Percentiles rank a stretch among this genome's conserved stretches.
phyloP scores from a whole-genome alignment of 2,113 vertebrate species.

The Pholis gunnellus region DNA sequence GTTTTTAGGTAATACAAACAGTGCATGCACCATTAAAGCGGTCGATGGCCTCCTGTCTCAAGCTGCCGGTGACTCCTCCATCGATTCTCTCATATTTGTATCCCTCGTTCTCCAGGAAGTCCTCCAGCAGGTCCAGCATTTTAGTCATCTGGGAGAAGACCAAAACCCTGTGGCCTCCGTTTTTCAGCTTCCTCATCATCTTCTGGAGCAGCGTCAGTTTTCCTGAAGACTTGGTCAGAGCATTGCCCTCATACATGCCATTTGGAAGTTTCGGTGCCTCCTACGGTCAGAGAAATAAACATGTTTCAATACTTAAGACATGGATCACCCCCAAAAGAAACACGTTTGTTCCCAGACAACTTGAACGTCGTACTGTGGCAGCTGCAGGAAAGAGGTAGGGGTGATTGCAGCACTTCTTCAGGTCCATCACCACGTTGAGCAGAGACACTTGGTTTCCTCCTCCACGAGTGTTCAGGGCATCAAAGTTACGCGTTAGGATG shows the following conservation, averaged over 20 bases:
- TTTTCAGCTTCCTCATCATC: slow-evolving; percentile 96
- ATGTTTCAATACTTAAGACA: neutral
- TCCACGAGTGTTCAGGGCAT: slow-evolving; percentile 95
- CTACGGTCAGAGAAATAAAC: slow-evolving; percentile 72
- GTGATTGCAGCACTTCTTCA: slow-evolving; percentile 99
- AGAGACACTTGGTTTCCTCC: slow-evolving; percentile 97
- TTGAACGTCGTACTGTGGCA: slow-evolving; percentile 86
- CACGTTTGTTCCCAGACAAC: neutral
- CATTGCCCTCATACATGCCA: slow-evolving; percentile 96
- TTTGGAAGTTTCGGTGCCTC: slow-evolving; percentile 99
- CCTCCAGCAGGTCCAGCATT: slow-evolving; percentile 97
- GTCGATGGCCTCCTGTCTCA: slow-evolving; percentile 98
- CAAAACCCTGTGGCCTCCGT: slow-evolving; percentile 95
- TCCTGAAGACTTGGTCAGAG: slow-evolving; percentile 94
- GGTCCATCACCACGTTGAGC: slow-evolving; percentile 98
- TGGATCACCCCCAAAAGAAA: neutral
- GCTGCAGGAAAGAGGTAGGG: slow-evolving; percentile 98
- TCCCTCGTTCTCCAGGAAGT: slow-evolving; percentile 96
- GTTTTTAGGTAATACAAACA: neutral
- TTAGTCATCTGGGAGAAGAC: slow-evolving; percentile 99
- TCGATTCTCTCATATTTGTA: slow-evolving; percentile 98
- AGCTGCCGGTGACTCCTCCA: slow-evolving; percentile 94
- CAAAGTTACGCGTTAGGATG: slow-evolving; percentile 97
- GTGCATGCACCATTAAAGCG: slow-evolving; percentile 91
- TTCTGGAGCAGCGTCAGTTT: slow-evolving; percentile 94